Evolutionary conservation across 2,888 invertebrate species (phyloP), one percentile per base, ranked within the genome.

Genomic region (Agriotes lineatus): DNA sequence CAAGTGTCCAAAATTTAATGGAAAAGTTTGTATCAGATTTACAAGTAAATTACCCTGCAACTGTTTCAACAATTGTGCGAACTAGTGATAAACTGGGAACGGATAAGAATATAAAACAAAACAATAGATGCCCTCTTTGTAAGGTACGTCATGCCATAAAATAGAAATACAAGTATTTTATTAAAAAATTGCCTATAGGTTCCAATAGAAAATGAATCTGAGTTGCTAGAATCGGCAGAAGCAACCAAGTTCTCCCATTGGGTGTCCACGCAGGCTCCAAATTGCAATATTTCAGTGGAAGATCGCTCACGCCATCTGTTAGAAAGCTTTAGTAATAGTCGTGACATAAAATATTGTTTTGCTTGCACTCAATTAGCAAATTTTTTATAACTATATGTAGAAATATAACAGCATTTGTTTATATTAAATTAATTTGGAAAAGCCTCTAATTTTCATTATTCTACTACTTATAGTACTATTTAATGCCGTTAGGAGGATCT

Each of bases 61-160:
- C 97, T 0, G 90, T 96, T 66, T 93, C 94, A 1, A 96, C 96
- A 19, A 89, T 97, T 48, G 91, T 94, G 81, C 91, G 94, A 81
- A 94, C 93, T 12, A 94, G 94, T 9, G 93, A 92, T 78, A 95
- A 95, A 87, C 87, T 95, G 73, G 83, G 85, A 18, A 72, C 79
- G 50, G 72, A 75, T 63, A 77, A 78, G 71, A 76, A 76, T 44
- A 57, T 75, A 45, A 65, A 74, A 25, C 71, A 69, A 18, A 71
- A 75, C 62, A 75, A 74, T 22, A 83, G 74, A 72, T 87, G 88
- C 79, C 70, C 77, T 54, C 77, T 88, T 54, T 89, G 89, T 79
- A 81, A 87, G 85, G 89, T 89, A 83, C 25, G 44, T 60, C n/a
- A n/a, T n/a, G n/a, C n/a, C n/a, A n/a, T n/a, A n/a, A n/a, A n/a